Conservation (phyloP, 2,797 vertebrate species). For the Sciurus carolinensis region DNA sequence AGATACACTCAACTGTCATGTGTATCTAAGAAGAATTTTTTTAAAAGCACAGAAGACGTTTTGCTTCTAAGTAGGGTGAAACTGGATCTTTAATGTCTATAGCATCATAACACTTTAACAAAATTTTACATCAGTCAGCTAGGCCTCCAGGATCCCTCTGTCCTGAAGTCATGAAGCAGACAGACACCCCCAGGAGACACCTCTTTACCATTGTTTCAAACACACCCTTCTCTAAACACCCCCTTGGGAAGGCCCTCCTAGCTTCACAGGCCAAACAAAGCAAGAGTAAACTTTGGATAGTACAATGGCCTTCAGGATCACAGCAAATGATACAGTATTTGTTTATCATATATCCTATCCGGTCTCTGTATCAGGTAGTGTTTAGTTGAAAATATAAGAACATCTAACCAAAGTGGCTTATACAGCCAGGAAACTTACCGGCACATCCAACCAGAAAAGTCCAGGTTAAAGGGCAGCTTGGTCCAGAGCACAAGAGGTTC, state of each 20-base stretch:
- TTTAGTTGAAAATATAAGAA: background rate
- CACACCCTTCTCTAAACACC: background rate
- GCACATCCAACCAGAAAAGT: background rate
- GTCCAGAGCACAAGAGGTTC: background rate
- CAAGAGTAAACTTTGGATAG: background rate
- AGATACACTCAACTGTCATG: too few relatives aligned
- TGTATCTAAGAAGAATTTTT: too few relatives aligned
- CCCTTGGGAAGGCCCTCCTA: background rate
- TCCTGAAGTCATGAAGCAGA: background rate
- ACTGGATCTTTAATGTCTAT: background rate
- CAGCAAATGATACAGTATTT: background rate
- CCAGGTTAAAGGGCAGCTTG: background rate
- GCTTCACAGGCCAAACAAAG: background rate
- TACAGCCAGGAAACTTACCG: background rate
- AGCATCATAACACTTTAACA: background rate
- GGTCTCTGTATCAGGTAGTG: background rate
- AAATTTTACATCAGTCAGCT: background rate
- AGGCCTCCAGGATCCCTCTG: background rate
- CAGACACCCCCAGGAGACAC: too few relatives aligned
- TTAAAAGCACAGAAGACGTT: background rate
- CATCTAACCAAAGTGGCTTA: background rate
- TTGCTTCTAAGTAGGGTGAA: background rate
- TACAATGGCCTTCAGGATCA: background rate
- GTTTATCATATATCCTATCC: background rate
- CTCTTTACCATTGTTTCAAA: background rate